Conservation (phyloP, 2,113 vertebrate species). For the Castor canadensis region DNA sequence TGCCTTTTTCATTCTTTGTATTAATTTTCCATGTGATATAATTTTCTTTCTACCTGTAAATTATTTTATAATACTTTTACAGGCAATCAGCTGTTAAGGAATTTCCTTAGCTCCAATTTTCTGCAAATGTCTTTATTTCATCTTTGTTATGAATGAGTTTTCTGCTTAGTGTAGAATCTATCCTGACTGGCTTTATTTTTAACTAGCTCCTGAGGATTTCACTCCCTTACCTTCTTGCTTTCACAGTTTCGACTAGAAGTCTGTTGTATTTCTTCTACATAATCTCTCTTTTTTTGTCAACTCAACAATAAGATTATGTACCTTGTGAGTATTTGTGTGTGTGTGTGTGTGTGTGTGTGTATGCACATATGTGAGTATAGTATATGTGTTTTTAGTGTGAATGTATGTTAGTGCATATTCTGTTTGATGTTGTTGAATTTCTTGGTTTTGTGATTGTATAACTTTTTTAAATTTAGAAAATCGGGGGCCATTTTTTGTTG, state of each 20-base stretch:
- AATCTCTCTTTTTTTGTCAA: background rate
- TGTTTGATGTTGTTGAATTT: background rate
- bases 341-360: too few relatives aligned
- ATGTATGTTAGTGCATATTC: background rate
- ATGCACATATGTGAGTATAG: background rate
- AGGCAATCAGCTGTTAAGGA: background rate
- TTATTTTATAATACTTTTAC: background rate
- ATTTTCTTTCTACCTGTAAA: background rate
- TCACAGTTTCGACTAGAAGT: background rate
- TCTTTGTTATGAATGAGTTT: background rate
- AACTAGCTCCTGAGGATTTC: background rate
- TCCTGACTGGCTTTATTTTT: background rate
- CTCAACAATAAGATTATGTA: background rate
- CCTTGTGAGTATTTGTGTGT: background rate
- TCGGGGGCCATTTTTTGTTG: background rate
- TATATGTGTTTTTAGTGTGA: too few relatives aligned
- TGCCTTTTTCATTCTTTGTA: background rate
- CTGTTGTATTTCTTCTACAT: background rate
- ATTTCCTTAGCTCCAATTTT: background rate
- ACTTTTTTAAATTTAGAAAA: background rate
- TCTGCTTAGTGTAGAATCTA: background rate
- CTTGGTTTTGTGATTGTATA: background rate
- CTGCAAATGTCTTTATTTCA: background rate
- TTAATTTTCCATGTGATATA: background rate
- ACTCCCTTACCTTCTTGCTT: background rate